These are phyloP conservation scores for Archips crataeganus DNA, from an alignment of 2,888 invertebrate species.

Conservation along the genomic window DNA sequence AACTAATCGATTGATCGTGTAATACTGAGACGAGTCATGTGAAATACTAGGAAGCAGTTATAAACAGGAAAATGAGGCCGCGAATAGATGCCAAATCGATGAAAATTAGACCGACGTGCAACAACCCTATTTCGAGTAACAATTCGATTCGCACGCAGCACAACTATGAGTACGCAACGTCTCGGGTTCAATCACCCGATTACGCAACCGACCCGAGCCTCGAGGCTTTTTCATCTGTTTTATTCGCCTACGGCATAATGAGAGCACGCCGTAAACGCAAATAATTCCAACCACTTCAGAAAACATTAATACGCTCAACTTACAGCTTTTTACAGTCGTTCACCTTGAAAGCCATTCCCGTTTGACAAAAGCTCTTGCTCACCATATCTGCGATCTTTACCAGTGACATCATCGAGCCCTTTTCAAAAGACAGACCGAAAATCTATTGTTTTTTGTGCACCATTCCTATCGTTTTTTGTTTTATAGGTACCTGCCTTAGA, in stretches of 20 bases:
- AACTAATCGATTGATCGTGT: background rate
- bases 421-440: background rate
- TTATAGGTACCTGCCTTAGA: background rate
- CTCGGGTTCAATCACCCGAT: constrained; percentile 68
- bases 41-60: constrained; percentile 3
- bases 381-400: constrained; percentile 7
- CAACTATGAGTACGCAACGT: constrained; percentile 51
- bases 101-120: constrained; percentile 8
- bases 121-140: constrained; percentile 47
- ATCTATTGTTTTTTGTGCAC: background rate
- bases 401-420: constrained; percentile 18
- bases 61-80: constrained; percentile 4
- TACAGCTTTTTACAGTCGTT: constrained; percentile 9
- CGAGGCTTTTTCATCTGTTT: constrained; percentile 58
- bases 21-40: background rate
- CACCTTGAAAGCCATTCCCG: constrained; percentile 21
- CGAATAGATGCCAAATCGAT: constrained; percentile 1
- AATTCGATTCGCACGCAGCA: constrained; percentile 69
- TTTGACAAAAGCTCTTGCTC: background rate
- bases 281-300: constrained; percentile 44
- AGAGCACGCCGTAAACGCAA: constrained; percentile 54
- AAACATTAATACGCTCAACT: constrained; percentile 12
- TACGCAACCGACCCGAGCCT: constrained; percentile 62
- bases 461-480: constrained; percentile 11
- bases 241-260: constrained; percentile 47